These are phyloP conservation scores for Stenichneumon culpator DNA, from an alignment of 2,888 invertebrate species.

Conservation along the genomic window DNA sequence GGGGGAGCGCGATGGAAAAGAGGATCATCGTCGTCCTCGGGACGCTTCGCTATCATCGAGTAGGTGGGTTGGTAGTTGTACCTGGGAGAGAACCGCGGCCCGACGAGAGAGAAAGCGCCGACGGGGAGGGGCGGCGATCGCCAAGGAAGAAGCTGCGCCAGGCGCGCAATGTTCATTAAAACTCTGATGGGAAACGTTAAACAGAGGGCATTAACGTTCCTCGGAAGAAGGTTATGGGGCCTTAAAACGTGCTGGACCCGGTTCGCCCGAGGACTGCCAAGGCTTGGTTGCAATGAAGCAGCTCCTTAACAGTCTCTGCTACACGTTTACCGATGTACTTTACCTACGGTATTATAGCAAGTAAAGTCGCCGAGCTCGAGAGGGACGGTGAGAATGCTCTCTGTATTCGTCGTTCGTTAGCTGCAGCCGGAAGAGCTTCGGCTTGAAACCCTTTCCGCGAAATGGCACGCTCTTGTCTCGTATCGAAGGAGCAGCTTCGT, in stretches of 20 bases:
- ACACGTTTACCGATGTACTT: constrained; percentile 56
- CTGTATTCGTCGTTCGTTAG: constrained; percentile 27
- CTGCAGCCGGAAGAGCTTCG: not conserved
- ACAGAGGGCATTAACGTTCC: constrained; percentile 76
- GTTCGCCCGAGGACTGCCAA: constrained; percentile 37
- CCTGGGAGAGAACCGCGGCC: constrained; percentile 8
- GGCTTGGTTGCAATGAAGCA: constrained; percentile 55
- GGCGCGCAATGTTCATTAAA: constrained; percentile 77
- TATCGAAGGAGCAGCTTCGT: not conserved
- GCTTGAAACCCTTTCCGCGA: not conserved
- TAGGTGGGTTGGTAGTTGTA: constrained; percentile 15
- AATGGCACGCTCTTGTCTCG: constrained; percentile 7
- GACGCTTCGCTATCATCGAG: constrained; percentile 6
- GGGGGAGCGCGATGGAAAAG: not conserved
- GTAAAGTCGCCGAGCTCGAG: not conserved
- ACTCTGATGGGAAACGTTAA: constrained; percentile 79
- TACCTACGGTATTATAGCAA: constrained; percentile 21
- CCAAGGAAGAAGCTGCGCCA: constrained; percentile 9
- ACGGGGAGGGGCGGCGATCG: constrained; percentile 42
- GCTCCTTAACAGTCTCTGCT: constrained; percentile 52
- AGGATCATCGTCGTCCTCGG: constrained; percentile 46
- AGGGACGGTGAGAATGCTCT: not conserved
- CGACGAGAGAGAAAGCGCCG: constrained; percentile 58
- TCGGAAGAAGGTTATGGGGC: constrained; percentile 64
- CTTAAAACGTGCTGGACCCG: constrained; percentile 66